These are phyloP conservation scores for Phenganax marumi DNA, from an alignment of 92 coral and sea anemone genomes.

Conservation along the genomic window DNA sequence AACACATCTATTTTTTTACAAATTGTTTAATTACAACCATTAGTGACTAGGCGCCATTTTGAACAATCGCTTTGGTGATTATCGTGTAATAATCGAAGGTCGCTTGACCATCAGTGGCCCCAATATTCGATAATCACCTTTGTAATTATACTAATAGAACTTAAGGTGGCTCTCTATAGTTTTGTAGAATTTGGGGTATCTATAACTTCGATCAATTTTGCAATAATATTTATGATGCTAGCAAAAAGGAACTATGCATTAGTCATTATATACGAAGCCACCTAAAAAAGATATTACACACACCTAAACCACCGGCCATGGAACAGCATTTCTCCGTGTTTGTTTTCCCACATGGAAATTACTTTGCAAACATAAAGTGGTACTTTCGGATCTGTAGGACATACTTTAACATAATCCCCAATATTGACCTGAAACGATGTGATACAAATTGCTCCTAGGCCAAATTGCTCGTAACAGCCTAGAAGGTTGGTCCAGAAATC, in stretches of 20 bases:
- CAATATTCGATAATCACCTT: too few species aligned
- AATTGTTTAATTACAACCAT: too few species aligned
- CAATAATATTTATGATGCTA: too few species aligned
- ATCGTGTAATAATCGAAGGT: too few species aligned
- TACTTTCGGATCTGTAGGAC: constrained; percentile 72
- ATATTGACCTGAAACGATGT: constrained; percentile 53
- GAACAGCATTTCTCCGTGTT: constrained; percentile 75
- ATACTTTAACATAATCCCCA: constrained; percentile 87
- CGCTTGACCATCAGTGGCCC: too few species aligned
- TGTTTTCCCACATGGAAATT: constrained; percentile 84
- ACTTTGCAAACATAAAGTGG: constrained; percentile 83
- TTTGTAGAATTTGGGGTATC: too few species aligned
- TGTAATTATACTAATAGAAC: too few species aligned
- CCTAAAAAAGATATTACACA: neutral
- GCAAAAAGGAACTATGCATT: neutral
- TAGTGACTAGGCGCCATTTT: too few species aligned
- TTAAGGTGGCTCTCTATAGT: too few species aligned
- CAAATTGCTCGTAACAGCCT: neutral
- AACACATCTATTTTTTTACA: too few species aligned
- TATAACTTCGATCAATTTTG: too few species aligned
- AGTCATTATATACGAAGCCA: neutral
- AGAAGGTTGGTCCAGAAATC: neutral
- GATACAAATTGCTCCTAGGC: neutral
- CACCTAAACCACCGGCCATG: constrained; percentile 87
- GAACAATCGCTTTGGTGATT: too few species aligned